phyloP scores from a whole-genome alignment of 2,797 vertebrate species.

The Oreortyx pictus region DNA sequence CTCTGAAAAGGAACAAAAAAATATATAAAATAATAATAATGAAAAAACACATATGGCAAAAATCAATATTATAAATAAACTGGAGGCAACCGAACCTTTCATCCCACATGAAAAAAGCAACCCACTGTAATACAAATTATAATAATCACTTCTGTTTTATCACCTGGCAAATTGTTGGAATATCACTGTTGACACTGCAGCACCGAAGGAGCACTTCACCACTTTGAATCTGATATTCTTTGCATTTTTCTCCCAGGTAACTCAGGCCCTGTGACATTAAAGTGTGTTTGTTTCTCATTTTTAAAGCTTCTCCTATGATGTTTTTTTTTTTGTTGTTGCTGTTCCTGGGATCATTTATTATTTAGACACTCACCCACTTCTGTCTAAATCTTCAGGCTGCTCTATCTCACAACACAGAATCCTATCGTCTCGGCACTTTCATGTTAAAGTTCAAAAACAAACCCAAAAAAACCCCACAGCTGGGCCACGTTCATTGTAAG shows the following conservation, averaged over 20 bases:
- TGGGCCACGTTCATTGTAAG: background rate
- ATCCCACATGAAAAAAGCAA: constrained; percentile 4
- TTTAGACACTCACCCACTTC: background rate
- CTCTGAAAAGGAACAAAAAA: constrained; percentile 10
- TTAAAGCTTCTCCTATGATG: background rate
- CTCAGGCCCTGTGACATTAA: background rate
- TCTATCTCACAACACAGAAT: background rate
- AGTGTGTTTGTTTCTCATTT: background rate
- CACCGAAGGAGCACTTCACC: background rate
- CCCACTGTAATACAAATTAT: constrained; percentile 24
- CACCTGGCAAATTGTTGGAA: constrained; percentile 28
- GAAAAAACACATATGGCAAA: constrained; percentile 39
- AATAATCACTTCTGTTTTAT: constrained; percentile 61
- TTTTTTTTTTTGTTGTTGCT: background rate
- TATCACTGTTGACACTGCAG: background rate
- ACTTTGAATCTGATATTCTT: background rate
- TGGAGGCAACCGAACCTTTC: constrained; percentile 54
- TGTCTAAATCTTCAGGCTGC: background rate
- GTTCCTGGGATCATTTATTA: background rate
- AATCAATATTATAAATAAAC: constrained; percentile 73
- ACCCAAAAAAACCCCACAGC: background rate
- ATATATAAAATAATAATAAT: background rate
- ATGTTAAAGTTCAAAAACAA: background rate
- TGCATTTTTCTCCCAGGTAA: background rate
- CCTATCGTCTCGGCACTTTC: background rate